Percentiles rank a stretch among this genome's conserved stretches.
Conservation (phyloP, 2,888 invertebrate species). For the Venusia cambrica region DNA sequence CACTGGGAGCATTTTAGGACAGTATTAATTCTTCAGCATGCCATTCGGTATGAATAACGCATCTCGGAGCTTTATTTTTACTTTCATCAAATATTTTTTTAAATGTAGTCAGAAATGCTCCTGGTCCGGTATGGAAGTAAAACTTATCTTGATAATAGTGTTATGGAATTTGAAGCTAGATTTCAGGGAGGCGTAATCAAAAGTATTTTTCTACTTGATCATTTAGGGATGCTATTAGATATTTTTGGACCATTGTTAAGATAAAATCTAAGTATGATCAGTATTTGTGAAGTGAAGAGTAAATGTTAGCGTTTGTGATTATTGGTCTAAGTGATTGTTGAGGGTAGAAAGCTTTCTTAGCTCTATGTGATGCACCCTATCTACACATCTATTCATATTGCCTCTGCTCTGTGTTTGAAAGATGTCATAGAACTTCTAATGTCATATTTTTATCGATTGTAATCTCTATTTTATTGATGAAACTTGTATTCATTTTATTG, state of each 20-base stretch:
- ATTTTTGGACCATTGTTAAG: conserved; percentile 81
- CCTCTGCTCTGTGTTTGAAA: conserved; percentile 30
- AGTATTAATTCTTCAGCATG: conserved; percentile 1
- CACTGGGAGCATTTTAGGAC: conserved; percentile 11
- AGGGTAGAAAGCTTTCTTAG: conserved; percentile 59
- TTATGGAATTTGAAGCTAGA: conserved; percentile 58
- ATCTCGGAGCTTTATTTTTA: neutral
- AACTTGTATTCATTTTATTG: neutral
- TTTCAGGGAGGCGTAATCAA: conserved; percentile 67
- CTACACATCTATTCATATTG: conserved; percentile 27
- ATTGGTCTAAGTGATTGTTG: conserved; percentile 57
- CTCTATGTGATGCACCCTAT: conserved; percentile 54
- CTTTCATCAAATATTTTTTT: conserved; percentile 1
- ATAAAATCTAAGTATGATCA: conserved; percentile 64
- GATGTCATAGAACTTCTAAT: conserved; percentile 21
- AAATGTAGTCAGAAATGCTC: conserved; percentile 11
- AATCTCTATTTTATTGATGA: conserved; percentile 1
- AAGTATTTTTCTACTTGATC: conserved; percentile 80
- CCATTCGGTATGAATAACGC: conserved; percentile 2
- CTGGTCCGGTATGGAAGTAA: conserved; percentile 26
- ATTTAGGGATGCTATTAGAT: conserved; percentile 77
- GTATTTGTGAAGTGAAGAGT: conserved; percentile 63
- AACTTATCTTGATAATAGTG: conserved; percentile 43
- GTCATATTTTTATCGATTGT: conserved; percentile 1
- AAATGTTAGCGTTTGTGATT: conserved; percentile 66